phyloP scores from a whole-genome alignment of 2,797 vertebrate genomes.

The Rhabdophis nuchalis region DNA sequence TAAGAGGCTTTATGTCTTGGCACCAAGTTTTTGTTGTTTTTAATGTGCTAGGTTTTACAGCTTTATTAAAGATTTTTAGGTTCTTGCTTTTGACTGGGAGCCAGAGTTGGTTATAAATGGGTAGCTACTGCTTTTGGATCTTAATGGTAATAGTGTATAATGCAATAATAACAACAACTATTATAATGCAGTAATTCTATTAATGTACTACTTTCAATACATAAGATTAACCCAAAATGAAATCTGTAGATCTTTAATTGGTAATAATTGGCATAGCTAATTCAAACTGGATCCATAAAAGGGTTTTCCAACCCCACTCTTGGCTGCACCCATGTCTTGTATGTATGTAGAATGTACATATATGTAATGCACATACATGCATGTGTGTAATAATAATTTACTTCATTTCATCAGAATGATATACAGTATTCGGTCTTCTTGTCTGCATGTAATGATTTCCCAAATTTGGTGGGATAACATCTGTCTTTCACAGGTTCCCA shows the following conservation, averaged over 20 bases:
- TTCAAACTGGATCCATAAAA: not conserved
- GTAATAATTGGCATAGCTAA: not conserved
- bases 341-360: not conserved
- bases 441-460: not conserved
- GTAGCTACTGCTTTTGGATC: not conserved
- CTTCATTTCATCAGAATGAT: not conserved
- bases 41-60: not conserved
- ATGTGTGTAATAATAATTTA: not conserved
- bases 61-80: not conserved
- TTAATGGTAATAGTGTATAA: not conserved
- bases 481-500: conserved; percentile 81
- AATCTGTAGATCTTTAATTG: not conserved
- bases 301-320: not conserved
- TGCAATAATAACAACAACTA: not conserved
- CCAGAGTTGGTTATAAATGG: not conserved
- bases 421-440: not conserved
- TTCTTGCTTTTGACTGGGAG: not conserved
- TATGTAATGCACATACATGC: not conserved
- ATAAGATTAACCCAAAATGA: not conserved
- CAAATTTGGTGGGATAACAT: not conserved
- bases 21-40: not conserved
- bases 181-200: not conserved
- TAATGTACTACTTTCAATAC: not conserved
- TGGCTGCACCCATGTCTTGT: not conserved
- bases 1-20: not conserved